A percentile compares a stretch with the other conserved stretches of the same genome.
phyloP scores from a whole-genome alignment of 2,888 invertebrate genomes.

The Volucella inflata region DNA sequence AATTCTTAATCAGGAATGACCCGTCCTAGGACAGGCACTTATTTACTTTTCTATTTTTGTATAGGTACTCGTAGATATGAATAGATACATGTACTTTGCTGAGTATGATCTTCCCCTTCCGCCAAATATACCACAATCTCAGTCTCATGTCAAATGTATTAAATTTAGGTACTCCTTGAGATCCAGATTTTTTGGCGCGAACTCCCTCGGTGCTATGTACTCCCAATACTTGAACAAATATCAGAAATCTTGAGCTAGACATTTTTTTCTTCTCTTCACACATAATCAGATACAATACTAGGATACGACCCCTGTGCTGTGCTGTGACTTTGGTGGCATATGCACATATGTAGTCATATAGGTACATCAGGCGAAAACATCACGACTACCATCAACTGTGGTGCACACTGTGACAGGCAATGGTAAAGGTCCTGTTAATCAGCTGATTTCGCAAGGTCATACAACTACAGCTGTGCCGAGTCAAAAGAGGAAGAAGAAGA shows the following conservation, averaged over 20 bases:
- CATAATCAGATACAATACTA: slow-evolving; percentile 55
- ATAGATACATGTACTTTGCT: background rate
- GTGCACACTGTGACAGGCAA: slow-evolving; percentile 25
- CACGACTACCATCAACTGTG: slow-evolving; percentile 30
- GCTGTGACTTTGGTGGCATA: slow-evolving; percentile 30
- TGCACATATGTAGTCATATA: slow-evolving; percentile 30
- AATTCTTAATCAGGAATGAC: slow-evolving; percentile 54
- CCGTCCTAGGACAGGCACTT: background rate
- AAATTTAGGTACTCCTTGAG: background rate
- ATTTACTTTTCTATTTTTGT: slow-evolving; percentile 5
- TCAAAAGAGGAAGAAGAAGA: slow-evolving; percentile 11
- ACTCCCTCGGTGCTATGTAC: slow-evolving; percentile 51
- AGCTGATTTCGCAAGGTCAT: slow-evolving; percentile 74
- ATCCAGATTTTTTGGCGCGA: slow-evolving; percentile 68
- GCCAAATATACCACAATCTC: slow-evolving; percentile 51
- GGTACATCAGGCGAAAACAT: slow-evolving; percentile 20
- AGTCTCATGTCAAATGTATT: slow-evolving; percentile 3
- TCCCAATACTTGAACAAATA: slow-evolving; percentile 24
- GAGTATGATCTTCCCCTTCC: slow-evolving; percentile 4
- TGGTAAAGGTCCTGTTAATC: slow-evolving; percentile 73
- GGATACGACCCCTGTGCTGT: background rate
- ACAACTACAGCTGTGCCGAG: slow-evolving; percentile 53
- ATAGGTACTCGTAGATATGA: slow-evolving; percentile 9
- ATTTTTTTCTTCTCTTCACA: slow-evolving; percentile 17
- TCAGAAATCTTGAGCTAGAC: slow-evolving; percentile 41